phyloP scores from a whole-genome alignment of 1,140 invertebrate genomes.

The Wiebesia pumilae region DNA sequence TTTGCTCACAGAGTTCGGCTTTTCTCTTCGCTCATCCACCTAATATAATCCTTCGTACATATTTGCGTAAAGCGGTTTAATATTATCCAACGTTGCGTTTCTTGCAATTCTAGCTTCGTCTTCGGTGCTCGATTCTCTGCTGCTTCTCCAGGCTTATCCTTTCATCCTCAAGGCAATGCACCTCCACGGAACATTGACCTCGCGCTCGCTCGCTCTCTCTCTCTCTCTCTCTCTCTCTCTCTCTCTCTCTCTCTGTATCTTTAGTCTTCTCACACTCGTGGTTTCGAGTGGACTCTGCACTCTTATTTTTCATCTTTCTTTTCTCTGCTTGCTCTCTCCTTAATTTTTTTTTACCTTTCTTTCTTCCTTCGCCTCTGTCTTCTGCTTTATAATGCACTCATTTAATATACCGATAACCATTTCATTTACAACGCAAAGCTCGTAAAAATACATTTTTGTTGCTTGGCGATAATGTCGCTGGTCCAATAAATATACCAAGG shows the following conservation, averaged over 20 bases:
- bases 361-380: constrained; percentile 18
- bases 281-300: constrained; percentile 59
- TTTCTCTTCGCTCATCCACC: background rate
- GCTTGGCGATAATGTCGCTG: background rate
- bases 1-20: background rate
- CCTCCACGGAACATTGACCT: constrained; percentile 69
- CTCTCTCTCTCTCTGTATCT: constrained; percentile 42
- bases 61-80: constrained; percentile 26
- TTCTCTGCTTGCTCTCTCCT: constrained; percentile 15
- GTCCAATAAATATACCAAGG: background rate
- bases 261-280: constrained; percentile 55
- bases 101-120: constrained; percentile 47
- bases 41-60: background rate
- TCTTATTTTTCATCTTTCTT: constrained; percentile 57
- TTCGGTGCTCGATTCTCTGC: constrained; percentile 45
- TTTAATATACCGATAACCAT: background rate
- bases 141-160: constrained; percentile 53
- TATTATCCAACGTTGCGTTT: constrained; percentile 38
- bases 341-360: constrained; percentile 20
- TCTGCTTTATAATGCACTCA: background rate
- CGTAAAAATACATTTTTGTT: background rate
- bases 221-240: constrained; percentile 47
- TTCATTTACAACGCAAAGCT: background rate
- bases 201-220: constrained; percentile 56
- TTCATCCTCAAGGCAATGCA: constrained; percentile 67